Evolutionary conservation across 2,888 invertebrate genomes (phyloP).

Genomic region (Schrankia costaestrigalis): DNA sequence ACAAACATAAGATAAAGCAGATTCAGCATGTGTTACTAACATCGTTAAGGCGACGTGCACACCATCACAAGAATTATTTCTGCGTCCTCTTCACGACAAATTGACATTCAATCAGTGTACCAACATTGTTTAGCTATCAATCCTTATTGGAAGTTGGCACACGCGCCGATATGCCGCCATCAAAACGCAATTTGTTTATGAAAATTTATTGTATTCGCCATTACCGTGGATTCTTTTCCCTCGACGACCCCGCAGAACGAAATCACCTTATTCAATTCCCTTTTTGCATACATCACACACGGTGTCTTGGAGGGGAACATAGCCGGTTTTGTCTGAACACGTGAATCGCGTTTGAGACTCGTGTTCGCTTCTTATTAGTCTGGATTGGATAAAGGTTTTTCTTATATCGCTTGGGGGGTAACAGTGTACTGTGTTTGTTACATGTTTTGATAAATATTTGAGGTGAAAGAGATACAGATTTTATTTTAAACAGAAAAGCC

Average conservation of each 20-base stretch:
- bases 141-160: constrained; percentile 74
- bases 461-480: no score
- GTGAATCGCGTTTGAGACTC: constrained; percentile 76
- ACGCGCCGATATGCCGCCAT: constrained; percentile 73
- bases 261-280: constrained; percentile 81
- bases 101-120: constrained; percentile 79
- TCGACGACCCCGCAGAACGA: constrained; percentile 72
- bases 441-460: no score
- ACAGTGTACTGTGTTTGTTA: constrained; percentile 21
- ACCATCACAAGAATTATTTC: constrained; percentile 66
- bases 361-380: constrained; percentile 77
- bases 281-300: constrained; percentile 80
- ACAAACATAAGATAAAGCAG: no score
- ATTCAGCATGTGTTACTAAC: constrained; percentile 43
- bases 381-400: constrained; percentile 71
- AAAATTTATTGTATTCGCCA: constrained; percentile 81
- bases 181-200: constrained; percentile 81
- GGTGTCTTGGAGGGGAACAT: constrained; percentile 65
- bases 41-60: constrained; percentile 68
- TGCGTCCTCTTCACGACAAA: constrained; percentile 54
- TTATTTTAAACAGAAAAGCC: no score
- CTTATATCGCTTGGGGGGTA: constrained; percentile 49
- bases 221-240: constrained; percentile 79
- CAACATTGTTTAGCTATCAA: constrained; percentile 79
- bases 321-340: constrained; percentile 74